Percentiles rank a stretch among this genome's conserved stretches.
phyloP scores from a whole-genome alignment of 2,113 vertebrate genomes.

The Zosterops hypoxanthus region DNA sequence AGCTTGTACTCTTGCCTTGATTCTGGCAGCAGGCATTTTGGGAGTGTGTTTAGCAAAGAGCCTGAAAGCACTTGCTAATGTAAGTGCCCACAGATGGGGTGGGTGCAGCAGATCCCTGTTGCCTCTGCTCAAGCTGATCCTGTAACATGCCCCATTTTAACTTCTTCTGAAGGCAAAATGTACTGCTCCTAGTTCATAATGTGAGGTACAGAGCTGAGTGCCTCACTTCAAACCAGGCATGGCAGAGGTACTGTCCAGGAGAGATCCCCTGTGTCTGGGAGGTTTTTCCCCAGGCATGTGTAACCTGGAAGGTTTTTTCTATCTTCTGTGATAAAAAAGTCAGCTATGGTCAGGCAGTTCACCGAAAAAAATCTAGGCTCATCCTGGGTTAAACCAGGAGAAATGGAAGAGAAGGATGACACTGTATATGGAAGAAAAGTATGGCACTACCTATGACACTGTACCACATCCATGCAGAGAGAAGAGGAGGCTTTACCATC shows the following conservation, averaged over 20 bases:
- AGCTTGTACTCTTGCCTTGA: neutral
- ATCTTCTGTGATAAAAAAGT: neutral
- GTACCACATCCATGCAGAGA: neutral
- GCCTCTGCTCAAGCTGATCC: neutral
- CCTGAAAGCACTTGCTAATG: neutral
- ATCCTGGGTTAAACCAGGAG: neutral
- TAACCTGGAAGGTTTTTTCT: neutral
- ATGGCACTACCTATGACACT: neutral
- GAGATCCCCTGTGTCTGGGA: neutral
- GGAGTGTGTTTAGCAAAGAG: neutral
- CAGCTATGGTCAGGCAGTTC: neutral
- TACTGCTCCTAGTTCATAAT: neutral
- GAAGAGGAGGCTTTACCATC: neutral
- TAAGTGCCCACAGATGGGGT: accelerated
- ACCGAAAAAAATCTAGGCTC: neutral
- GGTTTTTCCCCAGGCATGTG: neutral
- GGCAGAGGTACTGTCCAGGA: neutral
- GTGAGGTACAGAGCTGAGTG: neutral
- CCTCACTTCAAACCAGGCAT: neutral
- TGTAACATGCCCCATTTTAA: neutral
- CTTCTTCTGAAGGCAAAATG: neutral
- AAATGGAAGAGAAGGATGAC: neutral
- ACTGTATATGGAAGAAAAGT: neutral
- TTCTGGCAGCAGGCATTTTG: neutral
- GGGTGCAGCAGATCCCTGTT: neutral